phyloP scores from a whole-genome alignment of 2,113 vertebrate species.

The Excalfactoria chinensis region DNA sequence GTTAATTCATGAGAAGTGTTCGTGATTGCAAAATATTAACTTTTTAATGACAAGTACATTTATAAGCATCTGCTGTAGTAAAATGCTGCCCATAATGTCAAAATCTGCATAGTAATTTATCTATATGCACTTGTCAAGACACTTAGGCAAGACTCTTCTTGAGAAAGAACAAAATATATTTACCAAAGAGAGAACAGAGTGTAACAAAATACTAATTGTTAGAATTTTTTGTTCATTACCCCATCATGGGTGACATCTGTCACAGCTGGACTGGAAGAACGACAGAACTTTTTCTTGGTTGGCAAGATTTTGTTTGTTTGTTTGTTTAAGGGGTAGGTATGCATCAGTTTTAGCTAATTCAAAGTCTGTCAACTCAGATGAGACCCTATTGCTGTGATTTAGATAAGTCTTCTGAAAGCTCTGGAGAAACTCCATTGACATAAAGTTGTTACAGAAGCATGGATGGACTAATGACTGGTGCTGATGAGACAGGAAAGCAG shows the following conservation, averaged over 20 bases:
- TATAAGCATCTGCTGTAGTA: neutral
- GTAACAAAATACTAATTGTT: neutral
- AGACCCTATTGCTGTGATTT: no score
- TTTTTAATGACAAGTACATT: neutral
- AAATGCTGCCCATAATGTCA: neutral
- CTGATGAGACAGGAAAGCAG: neutral
- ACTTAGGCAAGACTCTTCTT: neutral
- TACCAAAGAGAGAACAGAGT: neutral
- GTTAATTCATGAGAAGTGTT: neutral
- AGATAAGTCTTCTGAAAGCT: neutral
- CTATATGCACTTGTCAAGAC: neutral
- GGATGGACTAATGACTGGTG: neutral
- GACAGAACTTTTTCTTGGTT: fast-evolving
- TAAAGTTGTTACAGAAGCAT: neutral
- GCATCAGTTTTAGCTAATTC: neutral
- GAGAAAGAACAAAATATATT: neutral
- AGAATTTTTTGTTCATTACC: neutral
- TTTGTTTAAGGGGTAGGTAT: neutral
- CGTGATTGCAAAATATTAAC: neutral
- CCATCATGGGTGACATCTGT: neutral
- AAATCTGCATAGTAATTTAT: neutral
- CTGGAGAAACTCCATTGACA: neutral
- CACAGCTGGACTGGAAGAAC: neutral
- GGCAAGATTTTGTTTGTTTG: no score
- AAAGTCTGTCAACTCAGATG: neutral